These are phyloP conservation scores for Laticauda laticaudata DNA, from an alignment of 2,113 vertebrate genomes.

Conservation along the genomic window DNA sequence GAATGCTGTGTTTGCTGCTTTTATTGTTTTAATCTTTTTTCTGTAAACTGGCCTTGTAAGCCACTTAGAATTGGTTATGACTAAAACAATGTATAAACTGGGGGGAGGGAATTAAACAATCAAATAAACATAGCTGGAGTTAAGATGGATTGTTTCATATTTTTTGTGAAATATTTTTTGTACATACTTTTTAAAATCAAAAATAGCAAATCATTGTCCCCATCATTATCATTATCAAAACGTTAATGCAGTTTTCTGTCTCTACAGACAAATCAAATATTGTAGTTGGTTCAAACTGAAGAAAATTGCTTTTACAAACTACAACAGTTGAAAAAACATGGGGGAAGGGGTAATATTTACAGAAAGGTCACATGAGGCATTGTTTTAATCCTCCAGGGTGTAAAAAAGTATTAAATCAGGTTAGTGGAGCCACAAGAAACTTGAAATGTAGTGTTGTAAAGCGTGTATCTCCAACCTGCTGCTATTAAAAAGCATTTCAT, in stretches of 20 bases:
- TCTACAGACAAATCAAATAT: constrained; percentile 12
- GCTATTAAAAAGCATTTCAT: constrained; percentile 43
- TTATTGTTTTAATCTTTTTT: neutral
- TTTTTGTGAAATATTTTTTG: neutral
- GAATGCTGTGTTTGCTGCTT: neutral
- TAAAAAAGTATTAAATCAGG: constrained; percentile 47
- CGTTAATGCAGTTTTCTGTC: neutral
- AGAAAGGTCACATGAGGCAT: constrained; percentile 46
- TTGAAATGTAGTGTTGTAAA: constrained; percentile 50
- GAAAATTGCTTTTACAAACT: neutral
- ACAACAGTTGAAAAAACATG: neutral
- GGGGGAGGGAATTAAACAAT: neutral
- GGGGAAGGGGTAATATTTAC: constrained; percentile 18
- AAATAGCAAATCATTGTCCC: constrained; percentile 11
- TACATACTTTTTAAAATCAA: neutral
- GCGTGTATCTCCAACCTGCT: constrained; percentile 45
- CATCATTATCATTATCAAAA: constrained; percentile 2
- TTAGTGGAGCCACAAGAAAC: constrained; percentile 32
- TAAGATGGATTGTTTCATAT: constrained; percentile 10
- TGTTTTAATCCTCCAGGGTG: constrained; percentile 40
- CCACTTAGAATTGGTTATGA: neutral
- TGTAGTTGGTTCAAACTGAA: neutral
- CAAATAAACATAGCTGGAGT: neutral
- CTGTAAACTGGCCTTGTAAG: neutral
- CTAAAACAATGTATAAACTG: neutral